Evolutionary conservation across 2,797 vertebrate species (phyloP).

Genomic region (Diplodus puntazzo): DNA sequence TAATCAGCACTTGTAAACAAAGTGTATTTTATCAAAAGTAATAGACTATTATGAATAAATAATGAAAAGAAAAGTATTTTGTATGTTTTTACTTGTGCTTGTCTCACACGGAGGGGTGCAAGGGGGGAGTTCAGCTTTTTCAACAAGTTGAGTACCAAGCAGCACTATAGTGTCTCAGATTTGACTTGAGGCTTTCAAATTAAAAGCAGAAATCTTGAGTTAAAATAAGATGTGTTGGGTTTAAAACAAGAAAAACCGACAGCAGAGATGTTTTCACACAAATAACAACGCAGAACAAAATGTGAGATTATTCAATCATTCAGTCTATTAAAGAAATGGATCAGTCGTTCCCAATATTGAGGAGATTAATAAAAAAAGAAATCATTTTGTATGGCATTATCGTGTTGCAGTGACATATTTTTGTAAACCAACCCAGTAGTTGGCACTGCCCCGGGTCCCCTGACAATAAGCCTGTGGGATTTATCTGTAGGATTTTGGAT

Average conservation of each 20-base stretch:
- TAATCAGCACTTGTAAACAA: conserved; percentile 89
- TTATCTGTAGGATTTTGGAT: no score
- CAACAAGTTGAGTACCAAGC: background rate
- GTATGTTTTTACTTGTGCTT: conserved; percentile 18
- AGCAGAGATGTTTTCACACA: no score
- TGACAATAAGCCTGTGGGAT: no score
- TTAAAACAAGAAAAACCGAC: background rate
- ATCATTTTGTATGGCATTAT: no score
- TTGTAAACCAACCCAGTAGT: no score
- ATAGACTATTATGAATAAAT: conserved; percentile 86
- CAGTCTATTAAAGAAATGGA: no score
- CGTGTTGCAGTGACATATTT: no score
- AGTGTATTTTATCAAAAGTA: conserved; percentile 88
- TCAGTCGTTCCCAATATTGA: no score
- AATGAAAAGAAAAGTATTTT: conserved; percentile 56
- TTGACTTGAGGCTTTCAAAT: background rate
- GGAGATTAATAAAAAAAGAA: no score
- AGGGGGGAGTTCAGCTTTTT: background rate
- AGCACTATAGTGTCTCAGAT: background rate
- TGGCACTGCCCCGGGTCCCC: no score
- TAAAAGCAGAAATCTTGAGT: background rate
- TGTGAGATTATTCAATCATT: no score
- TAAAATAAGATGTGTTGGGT: background rate
- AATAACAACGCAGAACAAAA: no score
- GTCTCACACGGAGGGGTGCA: background rate